Evolutionary conservation across 2,113 vertebrate genomes (phyloP).

Genomic region (Gasterosteus nipponicus): DNA sequence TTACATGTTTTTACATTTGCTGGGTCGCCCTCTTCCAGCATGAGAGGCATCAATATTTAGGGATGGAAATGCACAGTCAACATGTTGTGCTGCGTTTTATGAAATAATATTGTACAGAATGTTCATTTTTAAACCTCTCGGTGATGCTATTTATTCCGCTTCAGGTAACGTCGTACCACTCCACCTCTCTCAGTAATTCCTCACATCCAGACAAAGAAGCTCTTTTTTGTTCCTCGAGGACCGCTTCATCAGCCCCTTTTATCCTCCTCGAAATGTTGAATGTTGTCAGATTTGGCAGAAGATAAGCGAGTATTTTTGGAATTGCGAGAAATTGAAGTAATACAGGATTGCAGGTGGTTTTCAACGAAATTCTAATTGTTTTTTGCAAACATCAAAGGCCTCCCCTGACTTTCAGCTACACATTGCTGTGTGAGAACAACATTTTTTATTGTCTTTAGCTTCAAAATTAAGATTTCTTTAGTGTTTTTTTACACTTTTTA

Average conservation of each 20-base stretch:
- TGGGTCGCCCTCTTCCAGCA: neutral
- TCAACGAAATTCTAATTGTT: neutral
- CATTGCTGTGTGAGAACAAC: neutral
- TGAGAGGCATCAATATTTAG: slow-evolving; percentile 5
- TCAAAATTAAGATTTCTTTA: neutral
- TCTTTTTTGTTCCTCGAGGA: slow-evolving; percentile 31
- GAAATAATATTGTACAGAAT: slow-evolving; percentile 17
- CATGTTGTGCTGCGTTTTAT: slow-evolving; percentile 20
- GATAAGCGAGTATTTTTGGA: neutral
- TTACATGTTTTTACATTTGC: slow-evolving; percentile 61
- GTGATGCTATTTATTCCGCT: slow-evolving; percentile 6
- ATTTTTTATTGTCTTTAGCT: neutral
- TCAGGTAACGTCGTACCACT: neutral
- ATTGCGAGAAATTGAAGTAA: slow-evolving; percentile 6
- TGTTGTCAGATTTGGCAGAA: slow-evolving; percentile 25
- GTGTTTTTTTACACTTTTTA: neutral
- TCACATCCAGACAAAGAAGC: slow-evolving; percentile 48
- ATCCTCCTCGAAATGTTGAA: slow-evolving; percentile 21
- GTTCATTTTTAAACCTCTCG: neutral
- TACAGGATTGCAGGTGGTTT: slow-evolving; percentile 19
- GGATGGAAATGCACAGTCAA: slow-evolving; percentile 42
- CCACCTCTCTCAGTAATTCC: slow-evolving; percentile 28
- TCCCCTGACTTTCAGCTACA: neutral
- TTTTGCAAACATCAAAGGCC: neutral
- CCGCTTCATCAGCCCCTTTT: slow-evolving; percentile 13